A percentile compares a stretch with the other conserved stretches of the same genome.
These are phyloP conservation scores for Pseudoatta argentina DNA, from an alignment of 1,140 invertebrate species.

Conservation along the genomic window DNA sequence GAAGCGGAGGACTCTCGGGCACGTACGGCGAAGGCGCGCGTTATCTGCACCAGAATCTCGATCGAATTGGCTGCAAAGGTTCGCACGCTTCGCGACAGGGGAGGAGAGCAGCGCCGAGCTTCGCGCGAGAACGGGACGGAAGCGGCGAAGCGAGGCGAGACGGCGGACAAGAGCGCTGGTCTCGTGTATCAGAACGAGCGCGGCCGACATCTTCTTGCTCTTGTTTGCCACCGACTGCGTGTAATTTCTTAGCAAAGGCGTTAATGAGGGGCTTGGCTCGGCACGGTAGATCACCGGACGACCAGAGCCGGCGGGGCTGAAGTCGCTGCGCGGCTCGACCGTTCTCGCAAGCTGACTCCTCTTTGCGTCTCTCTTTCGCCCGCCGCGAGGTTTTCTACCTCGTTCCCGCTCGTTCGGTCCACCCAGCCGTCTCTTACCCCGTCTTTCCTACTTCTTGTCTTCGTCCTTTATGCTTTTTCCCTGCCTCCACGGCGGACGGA, in stretches of 20 bases:
- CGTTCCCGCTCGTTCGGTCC: slow-evolving; percentile 56
- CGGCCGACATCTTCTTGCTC: slow-evolving; percentile 85
- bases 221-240: slow-evolving; percentile 86
- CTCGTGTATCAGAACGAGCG: slow-evolving; percentile 77
- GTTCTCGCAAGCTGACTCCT: slow-evolving; percentile 26
- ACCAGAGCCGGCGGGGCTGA: slow-evolving; percentile 75
- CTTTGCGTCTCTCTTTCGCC: slow-evolving; percentile 30
- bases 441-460: slow-evolving; percentile 48
- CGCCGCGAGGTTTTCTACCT: slow-evolving; percentile 35
- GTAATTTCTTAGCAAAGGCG: slow-evolving; percentile 86
- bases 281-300: slow-evolving; percentile 84
- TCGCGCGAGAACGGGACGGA: slow-evolving; percentile 37
- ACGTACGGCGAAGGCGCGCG: slow-evolving; percentile 42
- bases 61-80: slow-evolving; percentile 77
- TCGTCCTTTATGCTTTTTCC: slow-evolving; percentile 62
- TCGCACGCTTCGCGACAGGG: slow-evolving; percentile 74
- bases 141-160: neutral
- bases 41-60: slow-evolving; percentile 80
- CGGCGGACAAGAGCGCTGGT: slow-evolving; percentile 29
- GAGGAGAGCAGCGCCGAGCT: neutral
- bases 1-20: neutral
- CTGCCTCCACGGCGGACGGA: slow-evolving; percentile 52
- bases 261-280: slow-evolving; percentile 86
- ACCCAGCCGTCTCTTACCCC: slow-evolving; percentile 27
- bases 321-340: slow-evolving; percentile 58